Base-by-base conservation (phyloP, 2,888 invertebrate species). In the Amiota minor region DNA sequence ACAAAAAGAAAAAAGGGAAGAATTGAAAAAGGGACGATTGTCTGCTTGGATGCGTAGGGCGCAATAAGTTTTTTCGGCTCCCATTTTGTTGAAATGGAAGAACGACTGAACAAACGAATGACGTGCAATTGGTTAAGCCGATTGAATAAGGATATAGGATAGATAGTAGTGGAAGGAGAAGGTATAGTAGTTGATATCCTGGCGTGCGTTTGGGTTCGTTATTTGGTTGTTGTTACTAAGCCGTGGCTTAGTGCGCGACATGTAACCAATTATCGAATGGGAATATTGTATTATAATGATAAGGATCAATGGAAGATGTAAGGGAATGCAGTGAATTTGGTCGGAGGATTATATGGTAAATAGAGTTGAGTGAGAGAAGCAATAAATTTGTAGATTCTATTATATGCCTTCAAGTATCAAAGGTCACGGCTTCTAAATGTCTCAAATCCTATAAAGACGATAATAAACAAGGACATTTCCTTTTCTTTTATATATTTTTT, bases 211-310 rank as follows among this genome's bases (percentile, higher is more conserved):
- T 2, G 50, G 50, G n/a, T 14, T 14, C 11, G n/a, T 50, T 50
- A 53, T 53, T 53, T 53, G n/a, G 53, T n/a, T 53, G 3, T 35
- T 35, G 35, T 35, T 35, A 6, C 6, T 35, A 6, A 35, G 35
- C 35, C 35, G 6, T 8, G 8, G 53, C 53, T 53, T 53, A 35
- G 35, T 53, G 53, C 53, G n/a, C 53, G 53, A 53, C 53, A 53
- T 53, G 12, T n/a, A 53, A 53, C 53, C 53, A 53, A 53, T 53
- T 53, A 53, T 53, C 53, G 53, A n/a, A 53, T 53, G 53, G n/a
- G 53, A 6, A 53, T 12, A 53, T 53, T 53, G 53, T 53, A 53
- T 53, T 53, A 53, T n/a, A 53, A 4, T 53, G 53, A 53, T 53
- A 9, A 53, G 12, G 35, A 35, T 35, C 35, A 8, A 35, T 35